These are phyloP conservation scores for Halocynthia aurantium DNA, from an alignment of 23 tunicate species.

Conservation along the genomic window DNA sequence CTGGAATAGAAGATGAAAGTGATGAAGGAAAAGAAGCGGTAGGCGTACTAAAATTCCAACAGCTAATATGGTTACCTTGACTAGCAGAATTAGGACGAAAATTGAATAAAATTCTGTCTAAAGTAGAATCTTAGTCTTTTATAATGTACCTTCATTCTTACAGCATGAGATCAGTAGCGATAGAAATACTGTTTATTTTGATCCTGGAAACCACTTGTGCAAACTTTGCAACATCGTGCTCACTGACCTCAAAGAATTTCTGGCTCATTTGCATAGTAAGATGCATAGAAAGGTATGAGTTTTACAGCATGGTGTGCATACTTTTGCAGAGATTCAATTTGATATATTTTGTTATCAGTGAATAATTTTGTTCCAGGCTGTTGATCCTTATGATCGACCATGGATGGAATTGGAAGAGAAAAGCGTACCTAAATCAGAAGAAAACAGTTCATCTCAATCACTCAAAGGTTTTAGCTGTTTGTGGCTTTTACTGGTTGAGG, in stretches of 20 bases:
- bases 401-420: constrained; percentile 23
- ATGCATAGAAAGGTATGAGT: constrained; percentile 52
- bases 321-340: neutral
- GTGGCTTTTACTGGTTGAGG: no score
- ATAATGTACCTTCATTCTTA: neutral
- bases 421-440: neutral
- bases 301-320: no score
- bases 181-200: constrained; percentile 29
- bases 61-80: neutral
- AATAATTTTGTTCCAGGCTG: constrained; percentile 14
- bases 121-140: neutral
- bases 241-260: constrained; percentile 22
- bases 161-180: neutral
- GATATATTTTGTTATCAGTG: neutral
- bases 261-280: constrained; percentile 59
- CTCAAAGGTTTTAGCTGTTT: no score
- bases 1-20: constrained; percentile 45
- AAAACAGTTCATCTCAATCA: neutral
- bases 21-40: neutral
- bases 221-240: constrained; percentile 25
- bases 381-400: constrained; percentile 50
- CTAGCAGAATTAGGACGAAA: neutral
- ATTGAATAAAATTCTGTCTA: neutral
- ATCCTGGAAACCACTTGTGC: constrained; percentile 60
- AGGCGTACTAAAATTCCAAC: neutral